Conservation (phyloP, 1,140 invertebrate species). For the Solenopsis fugax region DNA sequence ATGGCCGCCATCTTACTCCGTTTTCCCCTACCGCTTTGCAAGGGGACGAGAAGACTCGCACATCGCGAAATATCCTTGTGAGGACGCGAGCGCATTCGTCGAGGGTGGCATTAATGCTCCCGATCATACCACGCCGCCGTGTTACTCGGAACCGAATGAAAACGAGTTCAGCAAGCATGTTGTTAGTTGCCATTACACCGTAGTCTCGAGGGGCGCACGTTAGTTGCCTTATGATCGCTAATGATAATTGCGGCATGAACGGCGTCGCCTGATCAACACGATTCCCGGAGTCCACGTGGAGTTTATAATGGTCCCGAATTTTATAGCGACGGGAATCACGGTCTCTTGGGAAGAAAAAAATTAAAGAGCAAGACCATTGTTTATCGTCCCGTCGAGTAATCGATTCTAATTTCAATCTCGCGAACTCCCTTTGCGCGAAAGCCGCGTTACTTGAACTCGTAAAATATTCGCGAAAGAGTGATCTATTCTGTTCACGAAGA, state of each 20-base stretch:
- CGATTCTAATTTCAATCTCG: slow-evolving; percentile 30
- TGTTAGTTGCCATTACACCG: slow-evolving; percentile 30
- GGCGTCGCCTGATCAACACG: slow-evolving; percentile 28
- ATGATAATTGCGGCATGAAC: slow-evolving; percentile 73
- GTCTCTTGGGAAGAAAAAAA: not conserved
- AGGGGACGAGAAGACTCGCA: not conserved
- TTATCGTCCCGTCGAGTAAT: slow-evolving; percentile 3
- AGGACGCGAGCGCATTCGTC: not conserved
- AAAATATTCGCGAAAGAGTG: slow-evolving; percentile 25
- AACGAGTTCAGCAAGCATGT: slow-evolving; percentile 1
- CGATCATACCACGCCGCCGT: not conserved
- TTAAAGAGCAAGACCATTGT: slow-evolving; percentile 8
- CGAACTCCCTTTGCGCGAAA: not conserved
- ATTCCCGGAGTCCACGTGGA: not conserved
- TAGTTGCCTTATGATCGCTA: slow-evolving; percentile 47
- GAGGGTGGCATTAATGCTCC: not conserved
- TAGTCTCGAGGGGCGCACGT: not conserved
- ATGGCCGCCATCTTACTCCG: too few species aligned
- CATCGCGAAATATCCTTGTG: not conserved
- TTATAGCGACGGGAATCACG: not conserved
- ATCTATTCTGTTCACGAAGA: slow-evolving; percentile 16
- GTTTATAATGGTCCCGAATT: not conserved
- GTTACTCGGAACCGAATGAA: not conserved
- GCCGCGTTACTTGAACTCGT: not conserved
- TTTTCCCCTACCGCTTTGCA: not conserved